Conservation (phyloP, 2,797 vertebrate genomes). For the Acanthopagrus latus region DNA sequence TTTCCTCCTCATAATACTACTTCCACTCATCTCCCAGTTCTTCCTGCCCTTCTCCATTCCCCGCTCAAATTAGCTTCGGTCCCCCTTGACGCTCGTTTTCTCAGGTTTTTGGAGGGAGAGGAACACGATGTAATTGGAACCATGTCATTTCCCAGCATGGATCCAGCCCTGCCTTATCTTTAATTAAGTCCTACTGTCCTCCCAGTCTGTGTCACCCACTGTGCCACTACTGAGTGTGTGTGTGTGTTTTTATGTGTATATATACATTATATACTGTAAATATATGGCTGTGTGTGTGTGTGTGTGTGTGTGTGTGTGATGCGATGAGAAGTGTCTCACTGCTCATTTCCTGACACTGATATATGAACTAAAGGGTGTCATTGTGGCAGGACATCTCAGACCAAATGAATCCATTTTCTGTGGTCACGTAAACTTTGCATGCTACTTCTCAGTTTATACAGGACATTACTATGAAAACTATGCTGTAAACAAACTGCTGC, state of each 20-base stretch:
- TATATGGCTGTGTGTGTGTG: slow-evolving; percentile 8
- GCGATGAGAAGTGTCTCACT: slow-evolving; percentile 43
- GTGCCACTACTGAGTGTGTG: slow-evolving; percentile 44
- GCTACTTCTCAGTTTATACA: slow-evolving; percentile 45
- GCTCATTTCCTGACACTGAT: slow-evolving; percentile 62
- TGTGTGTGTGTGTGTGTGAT: slow-evolving; percentile 26
- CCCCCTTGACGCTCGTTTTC: slow-evolving; percentile 54
- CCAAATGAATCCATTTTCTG: slow-evolving; percentile 65
- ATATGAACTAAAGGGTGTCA: slow-evolving; percentile 62
- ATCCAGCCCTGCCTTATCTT: slow-evolving; percentile 74
- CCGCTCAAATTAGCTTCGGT: slow-evolving; percentile 59
- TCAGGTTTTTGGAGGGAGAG: slow-evolving; percentile 59
- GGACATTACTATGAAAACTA: slow-evolving; percentile 32
- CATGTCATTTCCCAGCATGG: slow-evolving; percentile 81
- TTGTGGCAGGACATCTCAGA: slow-evolving; percentile 60
- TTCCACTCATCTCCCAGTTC: slow-evolving; percentile 53
- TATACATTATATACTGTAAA: neutral
- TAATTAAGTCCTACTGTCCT: slow-evolving; percentile 80
- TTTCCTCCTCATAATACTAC: slow-evolving; percentile 38
- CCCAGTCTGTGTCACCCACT: slow-evolving; percentile 58
- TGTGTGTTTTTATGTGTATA: slow-evolving; percentile 21
- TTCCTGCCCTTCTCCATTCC: slow-evolving; percentile 49
- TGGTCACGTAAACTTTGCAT: slow-evolving; percentile 52
- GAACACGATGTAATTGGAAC: slow-evolving; percentile 80
- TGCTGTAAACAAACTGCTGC: slow-evolving; percentile 53